Conservation (phyloP, 2,888 invertebrate species). For the Xestia rhomboidea region DNA sequence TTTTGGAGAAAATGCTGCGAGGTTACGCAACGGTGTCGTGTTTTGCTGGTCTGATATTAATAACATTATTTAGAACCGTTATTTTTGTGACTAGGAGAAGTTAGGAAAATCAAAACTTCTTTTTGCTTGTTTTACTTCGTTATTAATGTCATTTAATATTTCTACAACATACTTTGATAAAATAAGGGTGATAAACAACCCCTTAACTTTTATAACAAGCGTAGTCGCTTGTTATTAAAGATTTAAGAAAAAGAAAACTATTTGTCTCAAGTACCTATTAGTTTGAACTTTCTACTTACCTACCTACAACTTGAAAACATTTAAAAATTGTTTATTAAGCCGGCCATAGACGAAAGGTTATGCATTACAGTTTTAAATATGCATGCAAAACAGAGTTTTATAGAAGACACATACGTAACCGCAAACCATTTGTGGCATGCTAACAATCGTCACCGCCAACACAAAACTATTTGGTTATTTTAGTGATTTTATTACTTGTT, state of each 20-base stretch:
- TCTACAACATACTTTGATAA: not conserved
- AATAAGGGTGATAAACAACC: not conserved
- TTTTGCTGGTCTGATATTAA: not conserved
- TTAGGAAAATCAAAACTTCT: not conserved
- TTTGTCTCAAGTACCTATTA: not conserved
- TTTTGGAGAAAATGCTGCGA: constrained; percentile 26
- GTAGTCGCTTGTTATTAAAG: too few species aligned
- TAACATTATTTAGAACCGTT: not conserved
- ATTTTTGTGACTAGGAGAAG: not conserved
- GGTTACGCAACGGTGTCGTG: constrained; percentile 1
- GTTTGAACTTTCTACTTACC: not conserved
- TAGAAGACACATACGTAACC: too few species aligned
- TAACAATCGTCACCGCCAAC: too few species aligned
- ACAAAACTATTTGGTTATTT: too few species aligned
- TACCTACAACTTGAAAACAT: not conserved
- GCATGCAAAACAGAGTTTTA: too few species aligned
- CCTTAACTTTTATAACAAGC: not conserved
- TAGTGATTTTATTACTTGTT: too few species aligned
- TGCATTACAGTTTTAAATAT: not conserved
- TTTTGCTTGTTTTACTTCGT: not conserved
- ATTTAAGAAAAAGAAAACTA: not conserved
- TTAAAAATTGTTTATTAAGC: not conserved
- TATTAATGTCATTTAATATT: not conserved
- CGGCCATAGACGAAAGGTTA: not conserved
- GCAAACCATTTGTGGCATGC: too few species aligned